Evolutionary conservation across 2,888 invertebrate genomes (phyloP).

Genomic region (Noctua pronuba): DNA sequence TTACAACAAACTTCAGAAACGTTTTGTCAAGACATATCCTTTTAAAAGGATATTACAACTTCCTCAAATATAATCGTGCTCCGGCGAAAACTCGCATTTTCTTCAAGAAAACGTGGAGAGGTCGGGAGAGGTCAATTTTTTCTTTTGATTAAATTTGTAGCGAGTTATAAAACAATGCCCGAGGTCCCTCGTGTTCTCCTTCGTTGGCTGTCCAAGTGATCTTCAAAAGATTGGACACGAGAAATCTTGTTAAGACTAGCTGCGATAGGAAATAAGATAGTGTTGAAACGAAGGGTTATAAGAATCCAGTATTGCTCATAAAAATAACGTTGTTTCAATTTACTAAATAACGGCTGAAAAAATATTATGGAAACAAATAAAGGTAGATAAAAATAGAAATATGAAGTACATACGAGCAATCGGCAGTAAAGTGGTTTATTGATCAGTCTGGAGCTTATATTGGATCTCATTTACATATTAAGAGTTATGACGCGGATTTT

Average conservation of each 20-base stretch:
- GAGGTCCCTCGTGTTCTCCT: conserved; percentile 36
- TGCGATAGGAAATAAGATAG: conserved; percentile 27
- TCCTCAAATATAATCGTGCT: conserved; percentile 20
- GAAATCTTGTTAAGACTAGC: conserved; percentile 43
- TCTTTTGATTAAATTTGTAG: conserved; percentile 62
- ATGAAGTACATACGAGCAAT: not conserved
- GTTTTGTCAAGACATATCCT: conserved; percentile 41
- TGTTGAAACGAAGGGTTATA: conserved; percentile 9
- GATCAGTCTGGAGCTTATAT: not conserved
- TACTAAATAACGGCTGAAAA: not conserved
- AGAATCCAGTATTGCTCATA: not conserved
- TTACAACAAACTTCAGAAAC: conserved; percentile 25
- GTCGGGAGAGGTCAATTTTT: conserved; percentile 53
- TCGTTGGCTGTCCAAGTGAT: conserved; percentile 46
- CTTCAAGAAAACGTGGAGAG: conserved; percentile 25
- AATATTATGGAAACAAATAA: not conserved
- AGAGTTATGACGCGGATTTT: not conserved
- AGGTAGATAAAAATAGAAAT: not conserved
- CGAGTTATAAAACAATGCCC: conserved; percentile 52
- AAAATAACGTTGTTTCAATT: not conserved
- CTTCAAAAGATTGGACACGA: conserved; percentile 54
- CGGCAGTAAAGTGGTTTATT: not conserved
- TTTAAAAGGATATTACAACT: conserved; percentile 42
- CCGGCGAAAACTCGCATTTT: conserved; percentile 32
- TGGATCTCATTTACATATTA: not conserved